Base-by-base conservation (phyloP, 1,140 invertebrate species). In the Micrasema minimum region DNA sequence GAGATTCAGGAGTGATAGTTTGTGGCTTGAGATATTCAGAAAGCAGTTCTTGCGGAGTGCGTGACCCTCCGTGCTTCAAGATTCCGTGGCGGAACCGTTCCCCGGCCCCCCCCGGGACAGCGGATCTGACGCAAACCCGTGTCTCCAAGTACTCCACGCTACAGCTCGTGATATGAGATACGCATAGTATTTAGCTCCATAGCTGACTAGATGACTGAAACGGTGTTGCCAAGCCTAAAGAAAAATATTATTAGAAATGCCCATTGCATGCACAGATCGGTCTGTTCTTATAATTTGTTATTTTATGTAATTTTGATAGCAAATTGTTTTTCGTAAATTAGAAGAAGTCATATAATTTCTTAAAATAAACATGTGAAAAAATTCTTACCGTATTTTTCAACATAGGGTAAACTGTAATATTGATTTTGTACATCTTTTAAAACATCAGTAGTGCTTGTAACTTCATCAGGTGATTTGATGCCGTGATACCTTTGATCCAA, bases 131-230 rank as follows among this genome's bases (percentile, higher is more conserved):
- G 91, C 87, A 78, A 99, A 99, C 77, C 92, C 92, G 16, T 88
- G 88, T 76, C 95, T 90, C 97, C 97, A 99, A 72, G 98, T 96
- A 85, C 91, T 91, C 23, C 94, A 93, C 0, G 97, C 96, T 41
- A 98, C 90, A 18, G 96, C 94, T 75, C 94, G 88, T 0, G 97
- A 98, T 77, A 99, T 92, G 51, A 99, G 83, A 84, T 99, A 99
- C 0, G 97, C 94, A 81, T 99, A 99, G 84, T 99, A 99, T 83
- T 98, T 98, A 0, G 96, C 96, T 31, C 97, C 98, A 82, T 99
- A 99, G 2, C 96, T 96, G 5, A 99, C 94, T 31, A 99, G 83
- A 84, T 99, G 98, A 66, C 95, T 93, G 86, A 99, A 99, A 53
- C 97, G 87, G 69, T 97, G 87, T 79, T 99, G 97, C 95, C 96